phyloP scores from a whole-genome alignment of 2,113 vertebrate genomes.

The Panthera tigris region DNA sequence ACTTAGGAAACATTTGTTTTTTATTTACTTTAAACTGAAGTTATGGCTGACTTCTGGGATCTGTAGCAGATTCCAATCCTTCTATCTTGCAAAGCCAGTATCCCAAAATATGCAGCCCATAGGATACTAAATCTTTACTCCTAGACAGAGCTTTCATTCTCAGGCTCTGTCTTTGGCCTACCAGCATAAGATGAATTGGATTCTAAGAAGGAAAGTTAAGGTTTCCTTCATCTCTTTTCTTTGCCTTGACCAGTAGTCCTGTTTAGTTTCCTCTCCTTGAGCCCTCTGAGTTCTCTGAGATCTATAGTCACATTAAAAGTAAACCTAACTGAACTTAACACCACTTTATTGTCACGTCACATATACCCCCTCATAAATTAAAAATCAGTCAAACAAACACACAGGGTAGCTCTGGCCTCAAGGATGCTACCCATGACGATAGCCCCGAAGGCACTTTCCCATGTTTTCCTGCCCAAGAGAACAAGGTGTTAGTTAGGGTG shows the following conservation, averaged over 20 bases:
- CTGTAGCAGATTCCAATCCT: background rate
- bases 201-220: background rate
- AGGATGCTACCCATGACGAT: background rate
- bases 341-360: no score
- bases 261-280: background rate
- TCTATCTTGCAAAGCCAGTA: background rate
- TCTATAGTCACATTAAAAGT: background rate
- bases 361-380: background rate
- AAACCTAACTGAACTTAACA: no score
- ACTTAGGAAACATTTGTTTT: background rate
- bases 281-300: background rate
- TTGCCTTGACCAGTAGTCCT: background rate
- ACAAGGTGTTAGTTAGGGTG: background rate
- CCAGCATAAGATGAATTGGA: background rate
- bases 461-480: background rate
- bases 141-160: background rate
- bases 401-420: background rate
- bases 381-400: background rate
- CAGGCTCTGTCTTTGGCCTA: background rate
- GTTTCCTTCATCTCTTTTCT: background rate
- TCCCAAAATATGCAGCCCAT: background rate
- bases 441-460: no score
- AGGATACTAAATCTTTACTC: background rate
- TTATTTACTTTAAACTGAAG: background rate
- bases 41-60: background rate